Evolutionary conservation across 2,888 invertebrate genomes (phyloP), one percentile per base, ranked within the genome.

Genomic region (Litoditis marina): DNA sequence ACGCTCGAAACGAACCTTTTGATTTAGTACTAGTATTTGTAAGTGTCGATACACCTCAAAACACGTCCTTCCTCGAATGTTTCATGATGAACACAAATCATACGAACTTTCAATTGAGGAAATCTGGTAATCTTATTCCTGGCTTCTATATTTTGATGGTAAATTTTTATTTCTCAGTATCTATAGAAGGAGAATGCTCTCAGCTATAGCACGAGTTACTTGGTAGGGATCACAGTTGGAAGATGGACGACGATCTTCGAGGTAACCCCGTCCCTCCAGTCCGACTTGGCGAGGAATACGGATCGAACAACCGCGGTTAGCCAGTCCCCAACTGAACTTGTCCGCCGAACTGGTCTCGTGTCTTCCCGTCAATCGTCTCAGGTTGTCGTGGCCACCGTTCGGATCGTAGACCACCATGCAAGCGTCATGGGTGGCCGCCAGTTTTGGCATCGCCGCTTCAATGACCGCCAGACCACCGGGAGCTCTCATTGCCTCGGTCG

Each of bases 261-360:
- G 58, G 59, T 81, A 81, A 16, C 81, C 81, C 66, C 69, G 46
- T 36, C 74, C 73, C 59, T 81, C 81, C 22, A 68, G 69, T 25
- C 68, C 74, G 19, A 78, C 78, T 49, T 80, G 78, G 19, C 80
- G 65, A 25, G 81, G 80, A 56, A 82, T 78, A 36, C 82, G 75
- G 22, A 82, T 68, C 13, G 78, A 78, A 46, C 72, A 74, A 7
- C 71, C 76, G 31, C 81, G 77, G 60, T 78, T 73, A 28, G 81
- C 81, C 19, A 80, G 67, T 22, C 81, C 81, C 71, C 76, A 77
- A 77, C 92, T 92, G 85, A 98, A 96, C 84, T 94, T 92, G 84
- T 92, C 91, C 83, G 94, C 94, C 78, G 91, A 92, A 81, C 93
- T 92, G 2, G 96, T 96, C 86, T 96, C 96, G 84, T 92, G 94